phyloP scores from a whole-genome alignment of 2,888 invertebrate species.

The Leptinotarsa haldemani region DNA sequence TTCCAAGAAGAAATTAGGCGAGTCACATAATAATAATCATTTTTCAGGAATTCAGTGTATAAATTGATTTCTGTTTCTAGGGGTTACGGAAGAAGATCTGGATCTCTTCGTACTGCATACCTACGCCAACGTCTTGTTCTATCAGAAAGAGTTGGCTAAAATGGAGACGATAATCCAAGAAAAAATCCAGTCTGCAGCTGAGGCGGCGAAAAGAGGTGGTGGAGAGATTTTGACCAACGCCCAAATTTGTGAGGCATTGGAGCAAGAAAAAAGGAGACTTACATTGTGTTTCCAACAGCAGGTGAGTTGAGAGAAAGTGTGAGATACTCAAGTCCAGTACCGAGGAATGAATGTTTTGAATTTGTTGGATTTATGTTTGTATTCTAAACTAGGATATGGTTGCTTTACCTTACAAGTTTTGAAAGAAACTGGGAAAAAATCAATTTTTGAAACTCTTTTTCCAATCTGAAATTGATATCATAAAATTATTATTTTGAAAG shows the following conservation, averaged over 20 bases:
- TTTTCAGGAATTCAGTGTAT: too few relatives aligned
- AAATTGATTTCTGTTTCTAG: not conserved
- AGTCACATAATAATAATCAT: not conserved
- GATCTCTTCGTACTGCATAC: slow-evolving; percentile 85
- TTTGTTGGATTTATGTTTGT: too few relatives aligned
- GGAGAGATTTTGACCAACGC: slow-evolving; percentile 63
- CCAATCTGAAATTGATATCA: too few relatives aligned
- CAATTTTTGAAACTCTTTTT: too few relatives aligned
- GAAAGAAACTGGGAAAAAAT: too few relatives aligned
- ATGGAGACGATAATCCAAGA: slow-evolving; percentile 75
- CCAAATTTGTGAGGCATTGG: slow-evolving; percentile 78
- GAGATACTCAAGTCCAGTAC: too few relatives aligned
- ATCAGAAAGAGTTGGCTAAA: slow-evolving; percentile 82
- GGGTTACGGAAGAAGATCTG: slow-evolving; percentile 62
- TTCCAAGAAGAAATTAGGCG: slow-evolving; percentile 72
- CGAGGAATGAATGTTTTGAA: too few relatives aligned
- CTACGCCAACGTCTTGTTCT: slow-evolving; percentile 79
- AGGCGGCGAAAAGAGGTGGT: slow-evolving; percentile 69
- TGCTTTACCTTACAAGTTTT: too few relatives aligned
- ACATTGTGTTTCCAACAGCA: slow-evolving; percentile 79
- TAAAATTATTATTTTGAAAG: too few relatives aligned
- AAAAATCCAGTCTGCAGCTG: slow-evolving; percentile 74
- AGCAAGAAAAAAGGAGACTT: slow-evolving; percentile 75
- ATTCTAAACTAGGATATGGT: too few relatives aligned
- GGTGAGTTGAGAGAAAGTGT: slow-evolving; percentile 64